Percentiles rank a stretch among this genome's conserved stretches.
Conservation (phyloP, 1,140 invertebrate species). For the Hydropsyche tenuis region DNA sequence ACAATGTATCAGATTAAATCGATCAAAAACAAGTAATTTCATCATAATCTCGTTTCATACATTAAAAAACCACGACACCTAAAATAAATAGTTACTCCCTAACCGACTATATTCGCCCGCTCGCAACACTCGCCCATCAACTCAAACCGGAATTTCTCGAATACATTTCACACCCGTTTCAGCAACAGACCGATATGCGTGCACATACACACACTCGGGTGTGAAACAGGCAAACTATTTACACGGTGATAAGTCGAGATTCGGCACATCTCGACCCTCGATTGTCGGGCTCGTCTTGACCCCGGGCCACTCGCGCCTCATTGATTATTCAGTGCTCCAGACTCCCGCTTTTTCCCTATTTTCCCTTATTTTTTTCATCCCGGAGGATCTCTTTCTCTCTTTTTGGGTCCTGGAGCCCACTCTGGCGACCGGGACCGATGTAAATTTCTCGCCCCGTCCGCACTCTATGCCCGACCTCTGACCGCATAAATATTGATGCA, state of each 20-base stretch:
- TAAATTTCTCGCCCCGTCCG: not conserved
- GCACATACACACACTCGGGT: no score
- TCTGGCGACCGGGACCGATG: constrained; percentile 8
- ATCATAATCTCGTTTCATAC: no score
- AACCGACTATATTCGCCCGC: no score
- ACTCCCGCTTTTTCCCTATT: not conserved
- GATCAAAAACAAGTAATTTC: no score
- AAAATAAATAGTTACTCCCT: no score
- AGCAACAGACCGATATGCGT: no score
- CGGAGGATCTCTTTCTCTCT: not conserved
- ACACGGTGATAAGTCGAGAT: constrained; percentile 24
- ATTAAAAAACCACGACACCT: no score
- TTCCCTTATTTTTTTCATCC: constrained; percentile 4
- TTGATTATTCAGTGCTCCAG: constrained; percentile 27
- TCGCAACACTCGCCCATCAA: no score
- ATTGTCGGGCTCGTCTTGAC: constrained; percentile 29
- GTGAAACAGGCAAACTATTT: not conserved
- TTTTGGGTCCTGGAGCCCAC: not conserved
- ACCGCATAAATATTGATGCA: constrained; percentile 29
- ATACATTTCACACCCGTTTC: no score
- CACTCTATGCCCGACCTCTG: not conserved
- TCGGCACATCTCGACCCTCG: constrained; percentile 10
- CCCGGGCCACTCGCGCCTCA: constrained; percentile 27
- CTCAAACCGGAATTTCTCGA: no score
- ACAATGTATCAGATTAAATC: no score